A percentile compares a stretch with the other conserved stretches of the same genome.
Evolutionary conservation across 2,797 vertebrate genomes (phyloP).

Genomic region (Labroides dimidiatus): DNA sequence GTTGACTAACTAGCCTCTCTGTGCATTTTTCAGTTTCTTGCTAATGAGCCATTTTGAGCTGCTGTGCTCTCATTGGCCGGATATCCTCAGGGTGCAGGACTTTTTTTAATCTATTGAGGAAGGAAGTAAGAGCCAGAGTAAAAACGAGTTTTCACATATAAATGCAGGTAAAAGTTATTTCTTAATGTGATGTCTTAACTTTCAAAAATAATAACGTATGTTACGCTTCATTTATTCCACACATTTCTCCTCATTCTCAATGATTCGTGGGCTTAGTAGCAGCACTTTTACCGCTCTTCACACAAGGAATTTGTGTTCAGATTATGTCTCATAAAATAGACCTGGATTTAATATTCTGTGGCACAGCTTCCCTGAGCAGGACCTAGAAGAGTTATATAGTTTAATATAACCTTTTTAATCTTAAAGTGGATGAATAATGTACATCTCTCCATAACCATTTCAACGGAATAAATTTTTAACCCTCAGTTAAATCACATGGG

Average conservation of each 20-base stretch:
- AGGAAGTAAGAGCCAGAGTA: slow-evolving; percentile 38
- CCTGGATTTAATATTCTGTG: slow-evolving; percentile 44
- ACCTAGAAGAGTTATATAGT: slow-evolving; percentile 48
- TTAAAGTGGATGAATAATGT: slow-evolving; percentile 75
- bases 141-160: slow-evolving; percentile 23
- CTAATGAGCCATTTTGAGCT: slow-evolving; percentile 68
- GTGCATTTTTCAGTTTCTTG: slow-evolving; percentile 47
- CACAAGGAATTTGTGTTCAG: slow-evolving; percentile 36
- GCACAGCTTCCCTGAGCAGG: slow-evolving; percentile 26
- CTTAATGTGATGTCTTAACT: not conserved
- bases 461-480: slow-evolving; percentile 70
- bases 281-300: slow-evolving; percentile 35
- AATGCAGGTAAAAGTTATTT: slow-evolving; percentile 15
- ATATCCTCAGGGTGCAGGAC: slow-evolving; percentile 51
- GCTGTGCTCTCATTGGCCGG: slow-evolving; percentile 42
- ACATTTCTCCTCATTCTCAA: slow-evolving; percentile 17
- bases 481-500: slow-evolving; percentile 51
- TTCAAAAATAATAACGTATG: not conserved
- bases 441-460: slow-evolving; percentile 62
- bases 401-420: slow-evolving; percentile 69
- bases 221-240: not conserved
- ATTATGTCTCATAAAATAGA: slow-evolving; percentile 43
- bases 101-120: slow-evolving; percentile 41
- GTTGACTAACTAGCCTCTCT: slow-evolving; percentile 55
- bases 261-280: slow-evolving; percentile 10